Percentiles rank a stretch among this genome's conserved stretches.
Conservation (phyloP, 2,113 vertebrate genomes). For the Cyrtonyx montezumae region DNA sequence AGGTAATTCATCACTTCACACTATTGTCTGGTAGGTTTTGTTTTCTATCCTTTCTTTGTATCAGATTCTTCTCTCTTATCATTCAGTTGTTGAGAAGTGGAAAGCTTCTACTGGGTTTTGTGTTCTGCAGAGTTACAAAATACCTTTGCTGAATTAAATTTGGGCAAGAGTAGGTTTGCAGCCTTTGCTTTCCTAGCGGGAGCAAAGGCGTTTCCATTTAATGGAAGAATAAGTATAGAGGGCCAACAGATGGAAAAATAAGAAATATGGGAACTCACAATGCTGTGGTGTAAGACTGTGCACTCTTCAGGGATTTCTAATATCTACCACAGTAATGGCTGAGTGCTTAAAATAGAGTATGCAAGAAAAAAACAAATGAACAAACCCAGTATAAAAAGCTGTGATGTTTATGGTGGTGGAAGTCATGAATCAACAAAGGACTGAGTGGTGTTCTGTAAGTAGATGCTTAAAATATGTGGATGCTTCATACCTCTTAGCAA, state of each 20-base stretch:
- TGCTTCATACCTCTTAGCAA: not conserved
- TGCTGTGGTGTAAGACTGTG: not conserved
- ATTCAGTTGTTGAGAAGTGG: not conserved
- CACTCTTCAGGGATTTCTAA: no score
- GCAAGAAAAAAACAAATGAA: not conserved
- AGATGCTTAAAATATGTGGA: not conserved
- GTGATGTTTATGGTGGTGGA: not conserved
- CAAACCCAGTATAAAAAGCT: not conserved
- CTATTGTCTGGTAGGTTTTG: not conserved
- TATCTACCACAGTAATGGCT: no score
- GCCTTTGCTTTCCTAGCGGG: not conserved
- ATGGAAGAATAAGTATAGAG: not conserved
- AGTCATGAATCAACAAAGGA: not conserved
- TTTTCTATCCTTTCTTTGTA: no score
- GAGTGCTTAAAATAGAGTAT: not conserved
- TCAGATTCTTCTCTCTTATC: conserved; percentile 15
- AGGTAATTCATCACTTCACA: not conserved
- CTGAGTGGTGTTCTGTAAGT: not conserved
- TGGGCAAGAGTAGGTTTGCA: not conserved
- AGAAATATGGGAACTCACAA: not conserved
- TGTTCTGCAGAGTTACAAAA: not conserved
- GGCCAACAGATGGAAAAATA: not conserved
- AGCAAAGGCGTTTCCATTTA: not conserved
- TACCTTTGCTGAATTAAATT: not conserved
- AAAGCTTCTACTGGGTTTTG: not conserved